Evolutionary conservation across 2,888 invertebrate species (phyloP).

Genomic region (Campoplex nolae): DNA sequence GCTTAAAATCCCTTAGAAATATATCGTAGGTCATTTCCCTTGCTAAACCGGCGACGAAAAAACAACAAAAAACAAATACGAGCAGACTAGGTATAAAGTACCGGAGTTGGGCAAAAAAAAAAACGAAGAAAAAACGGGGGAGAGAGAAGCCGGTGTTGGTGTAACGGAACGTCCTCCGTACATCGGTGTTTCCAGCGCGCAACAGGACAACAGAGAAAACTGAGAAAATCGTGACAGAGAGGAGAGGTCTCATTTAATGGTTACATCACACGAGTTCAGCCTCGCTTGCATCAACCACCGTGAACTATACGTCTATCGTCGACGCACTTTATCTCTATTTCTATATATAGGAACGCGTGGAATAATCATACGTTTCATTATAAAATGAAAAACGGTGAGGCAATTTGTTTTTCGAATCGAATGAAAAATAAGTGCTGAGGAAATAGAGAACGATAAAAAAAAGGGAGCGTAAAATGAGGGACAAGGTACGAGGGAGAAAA

Average conservation of each 20-base stretch:
- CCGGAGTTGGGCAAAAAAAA: slow-evolving; percentile 45
- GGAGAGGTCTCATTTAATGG: slow-evolving; percentile 56
- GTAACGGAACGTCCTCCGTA: slow-evolving; percentile 57
- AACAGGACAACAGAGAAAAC: slow-evolving; percentile 22
- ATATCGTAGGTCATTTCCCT: slow-evolving; percentile 84
- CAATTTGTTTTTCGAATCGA: slow-evolving; percentile 75
- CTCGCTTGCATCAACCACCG: slow-evolving; percentile 22
- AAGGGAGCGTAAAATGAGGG: not conserved
- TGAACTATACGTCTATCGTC: not conserved
- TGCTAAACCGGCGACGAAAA: slow-evolving; percentile 81
- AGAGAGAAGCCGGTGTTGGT: slow-evolving; percentile 39
- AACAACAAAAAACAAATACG: slow-evolving; percentile 73
- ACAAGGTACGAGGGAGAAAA: slow-evolving; percentile 36
- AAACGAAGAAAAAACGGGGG: slow-evolving; percentile 31
- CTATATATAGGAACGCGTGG: slow-evolving; percentile 67
- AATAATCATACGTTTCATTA: slow-evolving; percentile 69
- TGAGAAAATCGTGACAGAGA: slow-evolving; percentile 17
- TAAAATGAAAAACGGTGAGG: slow-evolving; percentile 76
- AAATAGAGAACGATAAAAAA: not conserved
- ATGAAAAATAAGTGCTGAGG: slow-evolving; percentile 56
- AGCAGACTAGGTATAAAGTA: slow-evolving; percentile 42
- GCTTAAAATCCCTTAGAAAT: slow-evolving; percentile 83
- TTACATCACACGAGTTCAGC: slow-evolving; percentile 52
- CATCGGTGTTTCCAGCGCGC: slow-evolving; percentile 42
- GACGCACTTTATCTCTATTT: slow-evolving; percentile 17